Evolutionary conservation across 2,888 invertebrate species (phyloP).

Genomic region (Ariolimax columbianus): DNA sequence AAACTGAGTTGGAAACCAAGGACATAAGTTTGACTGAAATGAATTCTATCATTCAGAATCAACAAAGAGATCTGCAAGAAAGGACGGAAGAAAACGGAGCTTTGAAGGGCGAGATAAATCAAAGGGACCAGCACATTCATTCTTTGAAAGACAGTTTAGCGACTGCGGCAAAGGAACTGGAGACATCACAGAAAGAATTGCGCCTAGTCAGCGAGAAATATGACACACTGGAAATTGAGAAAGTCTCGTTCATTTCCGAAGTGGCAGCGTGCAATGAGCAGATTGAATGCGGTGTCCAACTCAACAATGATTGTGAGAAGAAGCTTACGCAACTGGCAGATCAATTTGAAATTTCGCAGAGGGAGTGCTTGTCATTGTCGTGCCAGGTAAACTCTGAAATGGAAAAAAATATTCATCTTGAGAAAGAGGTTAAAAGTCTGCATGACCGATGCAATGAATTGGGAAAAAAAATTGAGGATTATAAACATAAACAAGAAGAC

Average conservation of each 20-base stretch:
- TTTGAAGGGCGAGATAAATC: not conserved
- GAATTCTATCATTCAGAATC: not conserved
- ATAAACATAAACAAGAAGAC: not conserved
- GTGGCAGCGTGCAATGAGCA: slow-evolving; percentile 9
- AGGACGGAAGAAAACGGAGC: not conserved
- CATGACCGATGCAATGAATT: slow-evolving; percentile 9
- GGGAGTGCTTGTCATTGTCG: slow-evolving; percentile 16
- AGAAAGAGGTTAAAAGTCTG: not conserved
- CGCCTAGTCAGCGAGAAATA: not conserved
- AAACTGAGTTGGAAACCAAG: slow-evolving; percentile 12
- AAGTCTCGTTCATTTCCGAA: not conserved
- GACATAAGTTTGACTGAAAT: not conserved
- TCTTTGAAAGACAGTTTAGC: not conserved
- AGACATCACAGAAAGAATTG: not conserved
- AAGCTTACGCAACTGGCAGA: not conserved
- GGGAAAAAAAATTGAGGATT: not conserved
- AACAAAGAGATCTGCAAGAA: slow-evolving; percentile 2
- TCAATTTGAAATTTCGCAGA: not conserved
- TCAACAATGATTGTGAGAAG: not conserved
- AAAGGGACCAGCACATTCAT: slow-evolving; percentile 12
- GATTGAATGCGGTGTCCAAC: not conserved
- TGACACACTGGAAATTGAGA: slow-evolving; percentile 5
- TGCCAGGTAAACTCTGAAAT: not conserved
- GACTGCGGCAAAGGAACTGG: slow-evolving; percentile 4
- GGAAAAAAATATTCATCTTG: not conserved